phyloP scores from a whole-genome alignment of 1,140 invertebrate species.

The Anthonomus grandis region DNA sequence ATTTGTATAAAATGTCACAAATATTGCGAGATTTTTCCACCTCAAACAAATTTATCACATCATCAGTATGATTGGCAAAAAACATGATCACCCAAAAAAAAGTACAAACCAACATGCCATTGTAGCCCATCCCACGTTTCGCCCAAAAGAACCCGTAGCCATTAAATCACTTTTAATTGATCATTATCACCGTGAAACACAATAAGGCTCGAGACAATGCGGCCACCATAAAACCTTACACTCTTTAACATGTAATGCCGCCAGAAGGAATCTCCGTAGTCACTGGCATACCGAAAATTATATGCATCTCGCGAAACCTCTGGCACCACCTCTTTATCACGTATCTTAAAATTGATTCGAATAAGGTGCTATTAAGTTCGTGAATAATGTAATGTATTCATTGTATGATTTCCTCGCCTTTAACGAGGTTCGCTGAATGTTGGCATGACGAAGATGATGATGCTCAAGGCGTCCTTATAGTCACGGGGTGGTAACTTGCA shows the following conservation, averaged over 20 bases:
- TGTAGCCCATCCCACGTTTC: too few species aligned
- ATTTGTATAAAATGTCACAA: too few species aligned
- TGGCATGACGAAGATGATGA: too few species aligned
- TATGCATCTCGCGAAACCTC: neutral
- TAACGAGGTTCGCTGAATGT: too few species aligned
- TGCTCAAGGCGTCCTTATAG: too few species aligned
- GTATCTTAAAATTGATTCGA: slow-evolving; percentile 10
- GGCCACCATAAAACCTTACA: neutral
- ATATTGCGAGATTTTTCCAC: too few species aligned
- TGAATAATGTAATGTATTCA: slow-evolving; percentile 8
- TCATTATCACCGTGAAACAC: slow-evolving; percentile 1
- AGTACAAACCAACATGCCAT: too few species aligned
- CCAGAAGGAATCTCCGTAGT: neutral
- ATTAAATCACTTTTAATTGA: slow-evolving; percentile 3
- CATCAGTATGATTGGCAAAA: too few species aligned
- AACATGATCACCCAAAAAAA: too few species aligned
- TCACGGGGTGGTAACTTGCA: too few species aligned
- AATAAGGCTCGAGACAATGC: neutral
- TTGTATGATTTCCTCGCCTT: too few species aligned
- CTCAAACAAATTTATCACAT: too few species aligned
- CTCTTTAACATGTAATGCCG: slow-evolving; percentile 4
- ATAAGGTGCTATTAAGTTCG: neutral
- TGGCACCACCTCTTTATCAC: slow-evolving; percentile 9
- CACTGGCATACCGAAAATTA: slow-evolving; percentile 2
- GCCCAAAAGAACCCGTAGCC: neutral